Evolutionary conservation across 2,797 vertebrate genomes (phyloP).

Genomic region (Fistularia commersonii): DNA sequence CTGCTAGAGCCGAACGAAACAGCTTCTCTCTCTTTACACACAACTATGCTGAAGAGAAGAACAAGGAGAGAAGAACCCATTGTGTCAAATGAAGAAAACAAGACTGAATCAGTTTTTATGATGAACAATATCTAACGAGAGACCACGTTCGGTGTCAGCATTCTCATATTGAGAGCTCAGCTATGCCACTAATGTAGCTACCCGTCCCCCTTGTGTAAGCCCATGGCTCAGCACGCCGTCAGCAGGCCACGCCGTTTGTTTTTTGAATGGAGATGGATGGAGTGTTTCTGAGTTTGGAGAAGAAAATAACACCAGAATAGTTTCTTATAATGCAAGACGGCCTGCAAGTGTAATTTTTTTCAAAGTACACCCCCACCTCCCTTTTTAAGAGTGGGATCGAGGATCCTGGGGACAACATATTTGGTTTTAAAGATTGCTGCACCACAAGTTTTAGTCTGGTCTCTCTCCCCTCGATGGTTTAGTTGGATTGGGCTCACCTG

Average conservation of each 20-base stretch:
- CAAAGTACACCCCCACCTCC: slow-evolving; percentile 26
- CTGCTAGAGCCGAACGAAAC: slow-evolving; percentile 86
- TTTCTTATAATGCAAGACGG: slow-evolving; percentile 78
- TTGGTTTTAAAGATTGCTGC: slow-evolving; percentile 59
- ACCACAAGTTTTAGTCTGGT: slow-evolving; percentile 58
- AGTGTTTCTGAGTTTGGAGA: slow-evolving; percentile 61
- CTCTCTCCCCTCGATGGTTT: slow-evolving; percentile 58
- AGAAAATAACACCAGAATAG: slow-evolving; percentile 16
- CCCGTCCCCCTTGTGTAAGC: slow-evolving; percentile 45
- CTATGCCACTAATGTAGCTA: slow-evolving; percentile 97
- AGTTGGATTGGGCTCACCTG: slow-evolving; percentile 55
- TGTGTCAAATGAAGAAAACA: slow-evolving; percentile 80
- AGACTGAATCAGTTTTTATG: slow-evolving; percentile 77
- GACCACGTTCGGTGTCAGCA: slow-evolving; percentile 92
- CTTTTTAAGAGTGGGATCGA: slow-evolving; percentile 37
- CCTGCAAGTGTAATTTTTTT: slow-evolving; percentile 78
- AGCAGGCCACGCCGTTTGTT: slow-evolving; percentile 58
- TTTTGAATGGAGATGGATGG: slow-evolving; percentile 87
- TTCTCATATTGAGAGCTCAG: slow-evolving; percentile 99
- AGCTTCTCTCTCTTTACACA: slow-evolving; percentile 72
- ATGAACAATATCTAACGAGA: slow-evolving; percentile 68
- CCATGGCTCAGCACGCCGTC: slow-evolving; percentile 37
- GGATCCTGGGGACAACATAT: slow-evolving; percentile 45
- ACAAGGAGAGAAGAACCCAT: slow-evolving; percentile 35
- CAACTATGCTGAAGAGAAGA: slow-evolving; percentile 83